These are phyloP conservation scores for Rhagonycha fulva DNA, from an alignment of 2,888 invertebrate genomes.

Conservation along the genomic window DNA sequence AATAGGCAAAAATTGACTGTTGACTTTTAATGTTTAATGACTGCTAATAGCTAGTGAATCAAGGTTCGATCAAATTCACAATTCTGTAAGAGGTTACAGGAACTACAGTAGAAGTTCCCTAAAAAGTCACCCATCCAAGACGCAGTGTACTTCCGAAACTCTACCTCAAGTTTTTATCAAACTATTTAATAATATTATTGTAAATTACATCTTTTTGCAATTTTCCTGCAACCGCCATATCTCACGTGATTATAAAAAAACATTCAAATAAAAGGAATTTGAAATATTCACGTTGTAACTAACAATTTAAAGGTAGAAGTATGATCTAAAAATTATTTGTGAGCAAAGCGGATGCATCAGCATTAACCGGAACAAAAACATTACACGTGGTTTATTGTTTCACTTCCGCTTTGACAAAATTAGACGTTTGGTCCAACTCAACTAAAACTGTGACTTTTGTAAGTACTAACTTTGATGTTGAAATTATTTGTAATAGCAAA, in stretches of 20 bases:
- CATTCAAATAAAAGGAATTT: not conserved
- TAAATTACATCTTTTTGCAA: no score
- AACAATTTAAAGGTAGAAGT: not conserved
- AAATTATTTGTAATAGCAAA: not conserved
- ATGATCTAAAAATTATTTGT: not conserved
- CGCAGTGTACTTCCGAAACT: no score
- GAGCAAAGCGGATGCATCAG: constrained; percentile 11
- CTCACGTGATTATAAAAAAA: not conserved
- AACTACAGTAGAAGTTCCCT: no score
- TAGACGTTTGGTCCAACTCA: not conserved
- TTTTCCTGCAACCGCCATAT: no score
- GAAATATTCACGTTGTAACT: not conserved
- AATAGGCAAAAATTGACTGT: no score
- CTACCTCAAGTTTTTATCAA: no score
- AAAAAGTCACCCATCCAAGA: no score
- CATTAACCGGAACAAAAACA: constrained; percentile 20
- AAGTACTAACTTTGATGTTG: not conserved
- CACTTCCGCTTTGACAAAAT: constrained; percentile 20
- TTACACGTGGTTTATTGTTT: constrained; percentile 16
- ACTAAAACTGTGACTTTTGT: not conserved
- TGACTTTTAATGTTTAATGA: no score
- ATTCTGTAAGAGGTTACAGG: no score
- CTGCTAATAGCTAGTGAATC: no score
- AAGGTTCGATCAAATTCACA: no score
- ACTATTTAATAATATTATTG: no score